Conservation (phyloP, 2,888 invertebrate species). For the Tachina grossa region DNA sequence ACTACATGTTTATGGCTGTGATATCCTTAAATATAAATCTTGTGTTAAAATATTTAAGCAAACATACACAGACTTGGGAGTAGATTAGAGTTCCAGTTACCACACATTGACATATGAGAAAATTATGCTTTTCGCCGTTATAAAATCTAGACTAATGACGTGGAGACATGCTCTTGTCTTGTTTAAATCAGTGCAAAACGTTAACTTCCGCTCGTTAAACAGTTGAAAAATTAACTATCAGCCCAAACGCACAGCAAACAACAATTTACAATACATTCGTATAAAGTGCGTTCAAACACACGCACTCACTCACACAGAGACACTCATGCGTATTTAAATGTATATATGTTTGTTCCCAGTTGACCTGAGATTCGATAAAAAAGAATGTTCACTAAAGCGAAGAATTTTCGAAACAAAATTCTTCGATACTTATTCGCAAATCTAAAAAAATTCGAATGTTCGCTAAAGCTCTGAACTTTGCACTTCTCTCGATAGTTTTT, state of each 20-base stretch:
- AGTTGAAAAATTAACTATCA: slow-evolving; percentile 81
- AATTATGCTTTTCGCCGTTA: slow-evolving; percentile 53
- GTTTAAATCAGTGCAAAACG: slow-evolving; percentile 81
- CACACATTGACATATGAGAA: slow-evolving; percentile 63
- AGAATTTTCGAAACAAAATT: no score
- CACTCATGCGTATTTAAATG: neutral
- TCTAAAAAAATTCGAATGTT: no score
- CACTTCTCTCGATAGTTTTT: no score
- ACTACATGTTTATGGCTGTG: slow-evolving; percentile 6
- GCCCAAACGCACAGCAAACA: slow-evolving; percentile 21
- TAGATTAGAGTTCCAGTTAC: slow-evolving; percentile 6
- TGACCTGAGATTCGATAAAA: no score
- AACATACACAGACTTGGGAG: neutral
- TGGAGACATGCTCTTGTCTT: slow-evolving; percentile 75
- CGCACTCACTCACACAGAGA: neutral
- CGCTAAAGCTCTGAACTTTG: no score
- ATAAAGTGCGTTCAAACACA: slow-evolving; percentile 43
- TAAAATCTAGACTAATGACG: slow-evolving; percentile 54
- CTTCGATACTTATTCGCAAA: no score
- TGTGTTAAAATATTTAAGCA: neutral
- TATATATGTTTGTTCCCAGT: no score
- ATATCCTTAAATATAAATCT: slow-evolving; percentile 4
- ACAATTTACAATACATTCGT: slow-evolving; percentile 18
- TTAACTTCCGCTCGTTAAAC: slow-evolving; percentile 82
- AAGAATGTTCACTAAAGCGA: no score